Base-by-base conservation (phyloP, 2,113 vertebrate species). In the Trochalopteron elliotii region DNA sequence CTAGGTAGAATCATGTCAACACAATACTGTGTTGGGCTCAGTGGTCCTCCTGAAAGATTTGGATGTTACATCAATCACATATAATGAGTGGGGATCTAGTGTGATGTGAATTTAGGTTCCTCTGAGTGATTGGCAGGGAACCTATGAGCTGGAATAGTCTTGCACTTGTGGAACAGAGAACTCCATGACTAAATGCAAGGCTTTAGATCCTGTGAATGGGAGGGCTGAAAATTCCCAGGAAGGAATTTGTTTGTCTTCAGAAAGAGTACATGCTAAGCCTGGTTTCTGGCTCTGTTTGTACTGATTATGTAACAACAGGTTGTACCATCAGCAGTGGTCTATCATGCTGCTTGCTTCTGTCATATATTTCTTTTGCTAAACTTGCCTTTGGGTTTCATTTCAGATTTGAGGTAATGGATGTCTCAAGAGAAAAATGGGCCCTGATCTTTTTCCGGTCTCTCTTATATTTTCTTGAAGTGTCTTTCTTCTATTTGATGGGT, bases 261-360 rank as follows among this genome's bases (percentile, higher is more conserved):
- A 79, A 70, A 28, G 25, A 84, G 49, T 68, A 70, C 45, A 75
- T 1, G 30, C 68, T 88, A 96, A 94, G 52, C 64, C 35, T n/a
- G 42, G 71, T 63, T 94, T 88, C 78, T 93, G 81, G 47, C 90
- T 86, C 49, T 57, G 2, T 83, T 88, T 88, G 75, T 96, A 83
- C 85, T 88, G 83, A 93, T 95, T 96, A 96, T 93, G 68, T 81
- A 96, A 95, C 60, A 92, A 71, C 60, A 96, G 91, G 92, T 95
- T 95, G 64, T 92, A 56, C 82, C 82, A 71, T 93, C 1, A 1
- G 52, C 68, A 49, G 44, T 31, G 47, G 39, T 90, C 3, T 83
- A 13, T 75, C 60, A 27, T 71, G 47, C 65, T 71, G n/a, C 64
- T 68, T 83, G 23, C 64, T 83, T 67, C 71, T 60, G 33, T 47